phyloP scores from a whole-genome alignment of 2,797 vertebrate species.

The Cyprinella venusta region DNA sequence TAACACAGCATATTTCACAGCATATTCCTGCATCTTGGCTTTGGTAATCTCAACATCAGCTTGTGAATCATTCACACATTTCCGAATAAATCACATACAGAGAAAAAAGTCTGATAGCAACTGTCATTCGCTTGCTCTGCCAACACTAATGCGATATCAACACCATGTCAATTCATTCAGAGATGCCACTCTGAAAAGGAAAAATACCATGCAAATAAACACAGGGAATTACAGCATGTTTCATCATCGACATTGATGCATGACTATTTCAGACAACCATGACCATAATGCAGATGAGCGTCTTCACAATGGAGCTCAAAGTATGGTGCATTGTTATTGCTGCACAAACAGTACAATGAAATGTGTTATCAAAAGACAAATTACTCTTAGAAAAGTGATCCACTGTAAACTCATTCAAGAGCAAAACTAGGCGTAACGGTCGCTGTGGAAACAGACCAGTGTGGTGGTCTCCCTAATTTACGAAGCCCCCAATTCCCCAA shows the following conservation, averaged over 20 bases:
- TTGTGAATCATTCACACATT: conserved; percentile 35
- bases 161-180: conserved; percentile 40
- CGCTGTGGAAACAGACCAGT: background rate
- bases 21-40: conserved; percentile 15
- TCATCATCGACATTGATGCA: conserved; percentile 63
- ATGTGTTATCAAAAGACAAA: conserved; percentile 1
- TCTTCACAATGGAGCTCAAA: background rate
- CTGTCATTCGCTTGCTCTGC: conserved; percentile 32
- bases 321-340: background rate
- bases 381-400: conserved; percentile 6
- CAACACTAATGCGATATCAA: conserved; percentile 45
- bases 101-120: conserved; percentile 39
- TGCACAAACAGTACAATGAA: conserved; percentile 10
- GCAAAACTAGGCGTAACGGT: conserved; percentile 16
- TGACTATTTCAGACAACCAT: conserved; percentile 40
- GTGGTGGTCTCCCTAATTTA: conserved; percentile 20
- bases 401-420: conserved; percentile 1
- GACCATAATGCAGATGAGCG: conserved; percentile 30
- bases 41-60: conserved; percentile 6
- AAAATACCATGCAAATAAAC: conserved; percentile 36
- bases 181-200: conserved; percentile 16
- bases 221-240: conserved; percentile 66
- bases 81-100: conserved; percentile 9
- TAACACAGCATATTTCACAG: background rate
- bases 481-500: conserved; percentile 15